Conservation (phyloP, 2,797 vertebrate genomes). For the Oreortyx pictus region DNA sequence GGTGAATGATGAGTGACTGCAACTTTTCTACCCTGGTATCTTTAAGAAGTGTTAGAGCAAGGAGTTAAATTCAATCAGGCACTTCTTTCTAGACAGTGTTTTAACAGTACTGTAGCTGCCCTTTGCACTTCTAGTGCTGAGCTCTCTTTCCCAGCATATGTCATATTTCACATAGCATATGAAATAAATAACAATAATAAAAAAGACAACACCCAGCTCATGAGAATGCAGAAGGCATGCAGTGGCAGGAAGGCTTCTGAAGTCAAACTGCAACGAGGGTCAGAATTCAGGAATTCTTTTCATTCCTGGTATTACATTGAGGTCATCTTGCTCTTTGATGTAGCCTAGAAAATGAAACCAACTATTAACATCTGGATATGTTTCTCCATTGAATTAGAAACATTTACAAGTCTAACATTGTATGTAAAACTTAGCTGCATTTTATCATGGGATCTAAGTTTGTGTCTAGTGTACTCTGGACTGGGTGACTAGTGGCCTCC, state of each 20-base stretch:
- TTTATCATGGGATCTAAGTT: neutral
- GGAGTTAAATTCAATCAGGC: neutral
- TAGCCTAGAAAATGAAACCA: conserved; percentile 42
- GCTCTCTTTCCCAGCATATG: neutral
- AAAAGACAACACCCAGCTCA: neutral
- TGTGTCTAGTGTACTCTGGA: conserved; percentile 55
- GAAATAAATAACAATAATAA: neutral
- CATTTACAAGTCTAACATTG: conserved; percentile 22
- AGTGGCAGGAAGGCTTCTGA: neutral
- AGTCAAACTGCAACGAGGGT: neutral
- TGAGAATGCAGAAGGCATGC: neutral
- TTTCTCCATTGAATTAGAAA: conserved; percentile 31
- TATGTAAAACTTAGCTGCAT: neutral
- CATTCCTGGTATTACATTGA: neutral
- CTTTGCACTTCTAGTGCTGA: neutral
- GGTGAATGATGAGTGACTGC: neutral
- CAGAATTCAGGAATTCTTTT: conserved; percentile 33
- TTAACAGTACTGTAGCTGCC: neutral
- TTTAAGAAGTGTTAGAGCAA: neutral
- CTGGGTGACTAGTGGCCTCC: conserved; percentile 44
- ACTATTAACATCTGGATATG: conserved; percentile 47
- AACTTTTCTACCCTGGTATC: neutral
- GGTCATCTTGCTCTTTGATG: conserved; percentile 36
- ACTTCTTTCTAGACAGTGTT: neutral
- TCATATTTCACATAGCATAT: neutral